These are phyloP conservation scores for Trachemys scripta DNA, from an alignment of 2,113 vertebrate genomes.

Conservation along the genomic window DNA sequence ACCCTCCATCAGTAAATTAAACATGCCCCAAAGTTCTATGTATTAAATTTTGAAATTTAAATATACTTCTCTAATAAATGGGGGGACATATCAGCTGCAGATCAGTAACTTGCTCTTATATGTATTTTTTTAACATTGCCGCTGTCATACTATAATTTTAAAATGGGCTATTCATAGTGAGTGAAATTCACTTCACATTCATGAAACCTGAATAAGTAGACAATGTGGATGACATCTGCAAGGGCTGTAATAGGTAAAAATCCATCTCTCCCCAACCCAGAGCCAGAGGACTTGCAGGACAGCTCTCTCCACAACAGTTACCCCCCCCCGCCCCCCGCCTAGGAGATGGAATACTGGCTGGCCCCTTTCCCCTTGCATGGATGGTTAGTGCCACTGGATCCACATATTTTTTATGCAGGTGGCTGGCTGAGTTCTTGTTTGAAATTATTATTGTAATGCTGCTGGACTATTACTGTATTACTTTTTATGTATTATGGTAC, in stretches of 20 bases:
- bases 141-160: background rate
- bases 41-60: background rate
- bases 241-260: background rate
- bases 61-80: background rate
- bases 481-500: background rate
- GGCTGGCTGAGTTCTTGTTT: background rate
- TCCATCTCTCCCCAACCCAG: rapidly evolving
- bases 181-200: background rate
- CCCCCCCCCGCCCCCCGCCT: too few relatives aligned
- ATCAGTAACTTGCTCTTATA: background rate
- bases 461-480: background rate
- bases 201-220: background rate
- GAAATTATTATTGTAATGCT: background rate
- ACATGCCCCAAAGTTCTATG: background rate
- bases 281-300: background rate
- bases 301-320: background rate
- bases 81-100: background rate
- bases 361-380: background rate
- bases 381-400: background rate
- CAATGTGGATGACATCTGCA: background rate
- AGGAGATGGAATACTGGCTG: background rate
- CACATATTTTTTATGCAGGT: background rate
- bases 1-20: background rate
- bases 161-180: background rate
- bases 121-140: too few relatives aligned